phyloP scores from a whole-genome alignment of 2,113 vertebrate genomes.

The Hemibagrus wyckioides region DNA sequence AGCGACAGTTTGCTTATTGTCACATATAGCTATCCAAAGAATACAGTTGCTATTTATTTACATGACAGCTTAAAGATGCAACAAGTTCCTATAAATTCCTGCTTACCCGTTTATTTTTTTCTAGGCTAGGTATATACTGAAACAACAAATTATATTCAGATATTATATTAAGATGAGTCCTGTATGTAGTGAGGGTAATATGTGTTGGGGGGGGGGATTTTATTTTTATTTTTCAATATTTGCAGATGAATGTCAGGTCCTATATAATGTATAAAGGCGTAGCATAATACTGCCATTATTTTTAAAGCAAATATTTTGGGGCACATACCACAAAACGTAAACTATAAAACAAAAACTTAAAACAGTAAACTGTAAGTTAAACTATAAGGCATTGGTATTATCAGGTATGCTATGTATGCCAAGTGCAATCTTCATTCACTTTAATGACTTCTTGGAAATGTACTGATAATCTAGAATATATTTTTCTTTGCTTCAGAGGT shows the following conservation, averaged over 20 bases:
- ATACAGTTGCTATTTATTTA: not conserved
- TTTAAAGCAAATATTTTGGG: not conserved
- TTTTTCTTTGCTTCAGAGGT: not conserved
- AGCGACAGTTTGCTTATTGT: not conserved
- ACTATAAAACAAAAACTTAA: no score
- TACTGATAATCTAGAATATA: not conserved
- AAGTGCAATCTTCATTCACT: not conserved
- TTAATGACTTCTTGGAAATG: not conserved
- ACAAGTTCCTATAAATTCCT: not conserved
- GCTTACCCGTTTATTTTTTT: not conserved
- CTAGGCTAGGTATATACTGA: not conserved
- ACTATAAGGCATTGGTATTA: not conserved
- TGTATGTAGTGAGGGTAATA: not conserved
- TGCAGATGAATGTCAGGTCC: not conserved
- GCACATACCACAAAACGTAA: not conserved
- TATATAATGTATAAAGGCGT: not conserved
- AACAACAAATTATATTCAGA: slow-evolving; percentile 18
- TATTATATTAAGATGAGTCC: not conserved
- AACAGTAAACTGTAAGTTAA: not conserved
- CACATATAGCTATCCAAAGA: not conserved
- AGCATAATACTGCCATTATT: not conserved
- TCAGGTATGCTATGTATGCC: not conserved
- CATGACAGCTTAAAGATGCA: not conserved
- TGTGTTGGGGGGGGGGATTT: not conserved
- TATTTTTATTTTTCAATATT: not conserved